phyloP scores from a whole-genome alignment of 2,888 invertebrate species.

The Entomobrya proxima region DNA sequence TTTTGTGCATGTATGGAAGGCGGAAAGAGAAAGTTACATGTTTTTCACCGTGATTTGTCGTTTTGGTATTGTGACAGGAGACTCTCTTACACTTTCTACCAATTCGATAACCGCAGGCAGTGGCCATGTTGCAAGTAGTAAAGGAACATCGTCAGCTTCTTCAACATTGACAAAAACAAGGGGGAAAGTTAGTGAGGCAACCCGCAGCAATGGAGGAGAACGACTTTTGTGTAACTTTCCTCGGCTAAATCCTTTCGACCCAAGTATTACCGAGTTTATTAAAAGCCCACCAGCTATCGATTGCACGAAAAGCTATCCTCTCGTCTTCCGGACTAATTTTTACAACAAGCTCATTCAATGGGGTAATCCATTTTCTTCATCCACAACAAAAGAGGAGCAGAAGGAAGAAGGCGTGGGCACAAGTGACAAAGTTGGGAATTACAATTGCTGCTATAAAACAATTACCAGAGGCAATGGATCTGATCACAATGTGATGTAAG shows the following conservation, averaged over 20 bases:
- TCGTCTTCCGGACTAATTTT: slow-evolving; percentile 67
- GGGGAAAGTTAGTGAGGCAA: not conserved
- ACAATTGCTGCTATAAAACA: slow-evolving; percentile 70
- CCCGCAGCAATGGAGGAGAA: not conserved
- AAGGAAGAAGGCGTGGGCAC: not conserved
- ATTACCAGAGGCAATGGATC: slow-evolving; percentile 66
- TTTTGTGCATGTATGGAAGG: too few species aligned
- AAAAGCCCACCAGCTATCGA: slow-evolving; percentile 69
- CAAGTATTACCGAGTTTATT: slow-evolving; percentile 68
- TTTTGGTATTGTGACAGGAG: not conserved
- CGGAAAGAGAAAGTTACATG: too few species aligned
- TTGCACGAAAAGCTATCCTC: slow-evolving; percentile 60
- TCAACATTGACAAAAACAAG: not conserved
- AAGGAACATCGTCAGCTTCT: not conserved
- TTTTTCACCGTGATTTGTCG: slow-evolving; percentile 11
- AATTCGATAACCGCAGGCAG: not conserved
- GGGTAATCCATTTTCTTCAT: slow-evolving; percentile 22
- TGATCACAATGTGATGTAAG: slow-evolving; percentile 68
- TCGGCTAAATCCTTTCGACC: slow-evolving; percentile 67
- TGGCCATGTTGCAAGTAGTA: not conserved
- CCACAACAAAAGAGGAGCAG: not conserved
- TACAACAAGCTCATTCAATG: slow-evolving; percentile 63
- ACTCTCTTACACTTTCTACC: not conserved
- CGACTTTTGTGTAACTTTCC: slow-evolving; percentile 66
- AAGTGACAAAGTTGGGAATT: slow-evolving; percentile 20